These are phyloP conservation scores for Sinhomidia bicolor DNA, from an alignment of 2,888 invertebrate genomes.

Conservation along the genomic window DNA sequence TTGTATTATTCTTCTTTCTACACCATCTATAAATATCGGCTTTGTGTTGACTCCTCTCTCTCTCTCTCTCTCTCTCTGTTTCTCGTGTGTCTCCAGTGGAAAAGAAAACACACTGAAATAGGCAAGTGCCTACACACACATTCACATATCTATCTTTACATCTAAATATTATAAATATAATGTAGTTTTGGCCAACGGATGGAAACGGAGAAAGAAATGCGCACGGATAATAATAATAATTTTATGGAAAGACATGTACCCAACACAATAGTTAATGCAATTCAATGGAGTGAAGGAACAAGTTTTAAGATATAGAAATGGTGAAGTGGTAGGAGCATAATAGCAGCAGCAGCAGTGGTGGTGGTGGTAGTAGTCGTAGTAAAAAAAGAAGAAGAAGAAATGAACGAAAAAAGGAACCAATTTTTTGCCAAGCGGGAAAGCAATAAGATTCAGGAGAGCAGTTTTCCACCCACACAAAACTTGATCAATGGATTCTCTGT, in stretches of 20 bases:
- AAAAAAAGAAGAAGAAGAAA: conserved; percentile 50
- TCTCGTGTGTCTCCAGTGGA: neutral
- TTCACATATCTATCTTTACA: neutral
- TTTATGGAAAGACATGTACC: conserved; percentile 8
- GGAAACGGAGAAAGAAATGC: neutral
- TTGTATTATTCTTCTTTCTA: neutral
- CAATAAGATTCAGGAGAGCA: conserved; percentile 75
- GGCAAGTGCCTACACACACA: neutral
- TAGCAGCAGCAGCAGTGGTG: conserved; percentile 5
- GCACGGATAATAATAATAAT: conserved; percentile 19
- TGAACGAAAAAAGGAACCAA: conserved; percentile 63
- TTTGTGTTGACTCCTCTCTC: neutral
- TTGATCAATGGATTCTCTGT: conserved; percentile 77
- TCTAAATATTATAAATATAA: neutral
- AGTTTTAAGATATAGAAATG: neutral
- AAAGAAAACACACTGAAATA: neutral
- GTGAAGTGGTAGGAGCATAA: conserved; percentile 5
- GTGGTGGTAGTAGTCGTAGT: conserved; percentile 20
- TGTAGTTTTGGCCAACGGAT: neutral
- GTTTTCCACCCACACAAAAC: conserved; percentile 77
- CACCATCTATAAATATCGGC: neutral
- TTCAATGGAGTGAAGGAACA: conserved; percentile 44
- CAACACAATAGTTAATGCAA: conserved; percentile 7
- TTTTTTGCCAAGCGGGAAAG: conserved; percentile 75
- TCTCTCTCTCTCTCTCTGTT: no score